A percentile compares a stretch with the other conserved stretches of the same genome.
Evolutionary conservation across 2,888 invertebrate species (phyloP).

Genomic region (Tenthredo livida): DNA sequence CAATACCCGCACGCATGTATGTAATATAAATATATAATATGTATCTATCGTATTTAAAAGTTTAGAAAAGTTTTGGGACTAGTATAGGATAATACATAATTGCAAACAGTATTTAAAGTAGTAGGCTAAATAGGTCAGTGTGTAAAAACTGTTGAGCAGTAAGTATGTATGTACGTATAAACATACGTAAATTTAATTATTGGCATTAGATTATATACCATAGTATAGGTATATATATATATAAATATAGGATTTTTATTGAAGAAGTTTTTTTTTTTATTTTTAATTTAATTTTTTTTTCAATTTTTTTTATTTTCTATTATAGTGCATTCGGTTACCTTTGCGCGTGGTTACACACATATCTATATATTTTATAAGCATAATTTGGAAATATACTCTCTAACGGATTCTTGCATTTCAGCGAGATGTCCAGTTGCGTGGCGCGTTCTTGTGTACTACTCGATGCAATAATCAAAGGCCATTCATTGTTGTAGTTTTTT

Average conservation of each 20-base stretch:
- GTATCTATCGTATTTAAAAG: not conserved
- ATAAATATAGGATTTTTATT: conserved; percentile 2
- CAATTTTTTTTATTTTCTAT: too few relatives aligned
- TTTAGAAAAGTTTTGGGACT: conserved; percentile 36
- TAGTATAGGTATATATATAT: not conserved
- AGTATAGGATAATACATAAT: conserved; percentile 44
- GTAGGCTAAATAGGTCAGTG: conserved; percentile 49
- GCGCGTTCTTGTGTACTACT: conserved; percentile 71
- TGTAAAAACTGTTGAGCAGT: conserved; percentile 52
- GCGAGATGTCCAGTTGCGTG: conserved; percentile 63
- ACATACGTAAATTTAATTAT: conserved; percentile 17
- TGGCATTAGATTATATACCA: conserved; percentile 33
- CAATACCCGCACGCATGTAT: not conserved
- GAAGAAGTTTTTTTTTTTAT: not conserved
- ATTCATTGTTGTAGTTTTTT: conserved; percentile 71
- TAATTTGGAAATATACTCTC: conserved; percentile 60
- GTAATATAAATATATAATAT: not conserved
- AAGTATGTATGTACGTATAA: not conserved
- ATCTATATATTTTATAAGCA: conserved; percentile 38
- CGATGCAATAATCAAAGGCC: conserved; percentile 75
- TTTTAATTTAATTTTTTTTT: too few relatives aligned
- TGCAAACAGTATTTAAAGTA: conserved; percentile 51
- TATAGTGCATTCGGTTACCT: not conserved
- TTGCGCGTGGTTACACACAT: conserved; percentile 22
- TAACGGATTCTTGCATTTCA: conserved; percentile 60